phyloP scores from a whole-genome alignment of 2,797 vertebrate genomes.

The Myotis daubentonii region DNA sequence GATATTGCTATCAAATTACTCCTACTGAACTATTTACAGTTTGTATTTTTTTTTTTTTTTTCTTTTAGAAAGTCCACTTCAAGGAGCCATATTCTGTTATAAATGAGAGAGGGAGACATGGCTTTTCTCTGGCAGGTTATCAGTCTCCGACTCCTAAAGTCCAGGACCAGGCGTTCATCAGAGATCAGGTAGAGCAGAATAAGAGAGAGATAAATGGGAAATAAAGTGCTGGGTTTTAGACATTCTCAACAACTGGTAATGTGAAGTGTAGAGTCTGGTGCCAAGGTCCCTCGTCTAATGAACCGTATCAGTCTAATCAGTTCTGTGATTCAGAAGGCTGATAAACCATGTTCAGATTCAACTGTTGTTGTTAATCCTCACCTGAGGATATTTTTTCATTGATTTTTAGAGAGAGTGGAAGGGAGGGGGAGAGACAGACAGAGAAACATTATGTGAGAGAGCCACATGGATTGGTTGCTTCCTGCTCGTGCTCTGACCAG shows the following conservation, averaged over 20 bases:
- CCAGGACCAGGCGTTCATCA: conserved; percentile 62
- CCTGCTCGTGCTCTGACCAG: too few species aligned
- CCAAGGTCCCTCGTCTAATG: neutral
- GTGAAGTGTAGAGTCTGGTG: neutral
- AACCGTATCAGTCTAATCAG: neutral
- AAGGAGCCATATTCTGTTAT: neutral
- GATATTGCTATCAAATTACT: neutral
- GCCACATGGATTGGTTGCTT: too few species aligned
- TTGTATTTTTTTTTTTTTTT: conserved; percentile 42
- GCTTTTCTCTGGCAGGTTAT: conserved; percentile 76
- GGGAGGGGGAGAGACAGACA: too few species aligned
- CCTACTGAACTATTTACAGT: neutral
- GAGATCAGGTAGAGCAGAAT: neutral
- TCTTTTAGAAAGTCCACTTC: conserved; percentile 82
- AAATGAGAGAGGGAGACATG: conserved; percentile 70
- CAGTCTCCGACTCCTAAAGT: conserved; percentile 83
- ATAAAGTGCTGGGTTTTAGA: conserved; percentile 20
- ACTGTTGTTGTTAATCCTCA: neutral
- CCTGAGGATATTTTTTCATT: too few species aligned
- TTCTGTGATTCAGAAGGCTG: neutral
- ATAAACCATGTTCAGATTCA: neutral
- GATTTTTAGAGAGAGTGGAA: too few species aligned
- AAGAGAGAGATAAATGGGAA: neutral
- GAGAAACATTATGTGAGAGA: too few species aligned
- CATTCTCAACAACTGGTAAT: neutral